These are phyloP conservation scores for Furcifer pardalis DNA, from an alignment of 2,797 vertebrate species.

Conservation along the genomic window DNA sequence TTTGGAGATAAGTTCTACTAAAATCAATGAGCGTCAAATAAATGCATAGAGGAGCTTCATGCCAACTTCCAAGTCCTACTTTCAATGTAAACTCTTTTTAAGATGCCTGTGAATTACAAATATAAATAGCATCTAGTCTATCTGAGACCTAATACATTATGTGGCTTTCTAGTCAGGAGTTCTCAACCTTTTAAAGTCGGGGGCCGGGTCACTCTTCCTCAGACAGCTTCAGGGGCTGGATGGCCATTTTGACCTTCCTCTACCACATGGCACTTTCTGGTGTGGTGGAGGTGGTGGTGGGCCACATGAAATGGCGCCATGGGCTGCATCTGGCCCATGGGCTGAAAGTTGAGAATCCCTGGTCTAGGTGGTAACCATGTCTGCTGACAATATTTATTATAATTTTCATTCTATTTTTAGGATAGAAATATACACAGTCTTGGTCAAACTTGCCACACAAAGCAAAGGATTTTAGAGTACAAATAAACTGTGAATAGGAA, in stretches of 20 bases:
- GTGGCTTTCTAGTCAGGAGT: conserved; percentile 8
- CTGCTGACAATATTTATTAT: background rate
- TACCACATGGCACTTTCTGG: too few species aligned
- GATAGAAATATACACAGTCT: conserved; percentile 1
- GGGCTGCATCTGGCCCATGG: too few species aligned
- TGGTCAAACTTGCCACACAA: background rate
- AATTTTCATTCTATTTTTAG: conserved; percentile 29
- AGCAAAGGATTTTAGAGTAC: background rate
- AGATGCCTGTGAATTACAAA: conserved; percentile 1
- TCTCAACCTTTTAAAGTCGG: too few species aligned
- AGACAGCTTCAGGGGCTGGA: too few species aligned
- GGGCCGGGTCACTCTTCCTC: too few species aligned
- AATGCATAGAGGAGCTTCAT: background rate
- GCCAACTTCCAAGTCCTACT: background rate
- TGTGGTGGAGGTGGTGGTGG: too few species aligned
- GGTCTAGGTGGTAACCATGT: conserved; percentile 2
- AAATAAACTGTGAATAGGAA: background rate
- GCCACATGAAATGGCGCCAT: too few species aligned
- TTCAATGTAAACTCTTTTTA: background rate
- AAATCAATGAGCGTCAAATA: background rate
- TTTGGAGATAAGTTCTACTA: background rate
- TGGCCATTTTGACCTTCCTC: too few species aligned
- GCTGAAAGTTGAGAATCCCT: too few species aligned
- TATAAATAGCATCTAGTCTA: conserved; percentile 13
- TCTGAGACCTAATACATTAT: background rate